Conservation (phyloP, 2,888 invertebrate species). For the Drosophila kanekoi region DNA sequence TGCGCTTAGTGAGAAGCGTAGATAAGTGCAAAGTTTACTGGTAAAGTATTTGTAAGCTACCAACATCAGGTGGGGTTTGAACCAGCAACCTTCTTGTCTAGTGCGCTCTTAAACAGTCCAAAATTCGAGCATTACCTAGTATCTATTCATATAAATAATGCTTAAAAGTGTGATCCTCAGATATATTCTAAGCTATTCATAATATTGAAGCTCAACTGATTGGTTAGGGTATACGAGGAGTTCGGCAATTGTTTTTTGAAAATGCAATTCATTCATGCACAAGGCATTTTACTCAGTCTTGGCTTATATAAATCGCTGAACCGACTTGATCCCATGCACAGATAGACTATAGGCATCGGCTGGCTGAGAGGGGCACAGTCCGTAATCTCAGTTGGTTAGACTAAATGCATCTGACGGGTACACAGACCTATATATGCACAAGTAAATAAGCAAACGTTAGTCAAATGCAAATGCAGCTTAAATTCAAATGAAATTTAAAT, state of each 20-base stretch:
- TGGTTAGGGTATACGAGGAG: slow-evolving; percentile 1
- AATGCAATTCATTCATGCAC: slow-evolving; percentile 10
- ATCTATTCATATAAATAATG: too few relatives aligned
- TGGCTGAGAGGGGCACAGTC: neutral
- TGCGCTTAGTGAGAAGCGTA: too few relatives aligned
- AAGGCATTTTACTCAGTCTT: neutral
- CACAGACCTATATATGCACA: neutral
- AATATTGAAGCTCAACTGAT: neutral
- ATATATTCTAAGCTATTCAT: too few relatives aligned
- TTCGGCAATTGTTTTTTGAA: neutral
- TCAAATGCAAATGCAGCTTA: neutral
- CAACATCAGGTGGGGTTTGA: too few relatives aligned
- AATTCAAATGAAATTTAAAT: neutral
- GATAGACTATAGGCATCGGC: neutral
- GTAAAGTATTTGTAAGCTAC: too few relatives aligned
- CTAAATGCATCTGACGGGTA: slow-evolving; percentile 1
- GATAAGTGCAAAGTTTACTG: too few relatives aligned
- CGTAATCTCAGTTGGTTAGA: neutral
- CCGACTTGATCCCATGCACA: neutral
- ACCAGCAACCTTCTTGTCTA: too few relatives aligned
- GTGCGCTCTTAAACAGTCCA: too few relatives aligned
- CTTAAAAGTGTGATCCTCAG: too few relatives aligned
- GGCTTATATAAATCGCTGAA: neutral
- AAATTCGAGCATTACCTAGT: too few relatives aligned
- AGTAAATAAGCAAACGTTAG: neutral